Base-by-base conservation (phyloP, 2,113 vertebrate species). In the Gorsachius goisagi region DNA sequence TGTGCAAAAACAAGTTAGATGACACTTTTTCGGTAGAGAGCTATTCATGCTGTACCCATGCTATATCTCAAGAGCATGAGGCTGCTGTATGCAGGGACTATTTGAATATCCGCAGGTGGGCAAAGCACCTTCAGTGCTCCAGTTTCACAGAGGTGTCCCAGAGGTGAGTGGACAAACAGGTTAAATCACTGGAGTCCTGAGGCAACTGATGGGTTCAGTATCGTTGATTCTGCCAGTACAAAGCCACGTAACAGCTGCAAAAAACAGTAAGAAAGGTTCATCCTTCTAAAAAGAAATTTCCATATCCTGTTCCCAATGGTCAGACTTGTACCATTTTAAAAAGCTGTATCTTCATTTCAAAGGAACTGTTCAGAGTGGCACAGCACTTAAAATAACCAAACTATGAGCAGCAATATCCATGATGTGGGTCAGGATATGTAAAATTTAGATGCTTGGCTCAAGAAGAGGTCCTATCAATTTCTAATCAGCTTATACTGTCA, bases 11-110 rank as follows among this genome's bases (percentile, higher is more conserved):
- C 21, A 88, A 60, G 68, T 66, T 68, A 85, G 23, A 49, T 3
- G 0, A 26, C 13, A 1, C 32, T 58, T 45, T 69, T 44, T 13
- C 1, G 0, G 1, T 52, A 47, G 49, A 28, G 6, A 50, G 4
- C 6, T 89, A 37, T 59, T 14, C 12, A 21, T 82, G n/a, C 11
- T 78, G 21, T 58, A 91, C 89, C 52, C 26, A 39, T n/a, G 5
- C 8, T 16, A 10, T 37, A 67, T 33, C 45, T 76, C n/a, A 75
- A 56, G 6, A 87, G 15, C 4, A 0, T 32, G 17, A 84, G 24
- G 22, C 16, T 68, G 20, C 26, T 80, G 19, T 59, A 50, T 16
- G 52, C 1, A n/a, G 20, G 21, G 35, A 24, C 27, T 60, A 22
- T 75, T 59, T 78, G 60, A 69, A 92, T 81, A 83, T 28, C 37